Evolutionary conservation across 2,797 vertebrate species (phyloP).

Genomic region (Leucoraja ocellata): DNA sequence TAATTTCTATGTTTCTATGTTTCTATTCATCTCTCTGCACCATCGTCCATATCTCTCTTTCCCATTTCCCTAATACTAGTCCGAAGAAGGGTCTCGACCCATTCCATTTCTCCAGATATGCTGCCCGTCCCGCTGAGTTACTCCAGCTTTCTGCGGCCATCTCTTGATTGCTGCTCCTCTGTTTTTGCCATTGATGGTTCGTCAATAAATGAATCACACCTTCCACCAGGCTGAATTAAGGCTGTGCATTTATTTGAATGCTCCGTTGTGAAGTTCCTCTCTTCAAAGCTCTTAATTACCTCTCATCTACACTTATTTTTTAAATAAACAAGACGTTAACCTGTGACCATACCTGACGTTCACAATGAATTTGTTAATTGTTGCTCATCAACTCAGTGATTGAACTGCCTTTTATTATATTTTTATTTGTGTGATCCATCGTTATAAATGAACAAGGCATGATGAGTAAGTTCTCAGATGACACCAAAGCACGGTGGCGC

Average conservation of each 20-base stretch:
- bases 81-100: too few species aligned
- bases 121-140: too few species aligned
- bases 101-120: too few species aligned
- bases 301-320: not conserved
- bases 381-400: not conserved
- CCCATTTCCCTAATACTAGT: too few species aligned
- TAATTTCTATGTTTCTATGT: too few species aligned
- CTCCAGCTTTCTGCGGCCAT: too few species aligned
- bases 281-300: not conserved
- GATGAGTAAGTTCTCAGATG: too few species aligned
- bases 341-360: not conserved
- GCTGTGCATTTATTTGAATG: not conserved
- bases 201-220: conserved; percentile 18
- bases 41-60: too few species aligned
- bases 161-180: not conserved
- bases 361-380: not conserved
- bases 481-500: too few species aligned
- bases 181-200: not conserved
- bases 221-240: not conserved
- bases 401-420: not conserved
- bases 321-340: not conserved
- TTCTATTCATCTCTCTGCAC: too few species aligned
- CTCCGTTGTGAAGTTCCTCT: not conserved
- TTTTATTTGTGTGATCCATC: too few species aligned
- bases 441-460: too few species aligned